phyloP scores from a whole-genome alignment of 2,797 vertebrate genomes.

The Liasis olivaceus region DNA sequence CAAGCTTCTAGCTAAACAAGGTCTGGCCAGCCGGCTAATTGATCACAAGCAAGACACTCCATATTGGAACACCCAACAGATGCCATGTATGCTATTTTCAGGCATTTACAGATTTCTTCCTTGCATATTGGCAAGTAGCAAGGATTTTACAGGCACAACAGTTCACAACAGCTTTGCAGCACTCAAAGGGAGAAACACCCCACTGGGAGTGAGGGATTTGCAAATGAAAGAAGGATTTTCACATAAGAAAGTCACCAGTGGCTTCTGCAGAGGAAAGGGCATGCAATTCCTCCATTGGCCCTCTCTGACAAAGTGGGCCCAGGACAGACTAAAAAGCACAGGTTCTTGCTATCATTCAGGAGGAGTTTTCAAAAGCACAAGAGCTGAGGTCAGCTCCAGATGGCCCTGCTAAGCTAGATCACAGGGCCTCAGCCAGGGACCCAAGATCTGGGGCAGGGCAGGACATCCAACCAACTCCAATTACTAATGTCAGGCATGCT shows the following conservation, averaged over 20 bases:
- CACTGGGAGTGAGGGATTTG: not conserved
- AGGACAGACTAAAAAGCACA: not conserved
- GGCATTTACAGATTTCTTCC: not conserved
- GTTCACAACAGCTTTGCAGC: not conserved
- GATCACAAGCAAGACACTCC: not conserved
- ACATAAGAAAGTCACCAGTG: not conserved
- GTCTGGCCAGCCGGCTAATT: conserved; percentile 11
- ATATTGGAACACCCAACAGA: not conserved
- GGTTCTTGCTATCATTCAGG: not conserved
- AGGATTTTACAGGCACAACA: conserved; percentile 12
- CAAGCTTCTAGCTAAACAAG: conserved; percentile 2
- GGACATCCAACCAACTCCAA: not conserved
- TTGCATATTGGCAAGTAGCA: not conserved
- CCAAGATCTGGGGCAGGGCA: not conserved
- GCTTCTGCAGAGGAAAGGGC: not conserved
- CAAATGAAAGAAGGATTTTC: not conserved
- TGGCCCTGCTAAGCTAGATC: not conserved
- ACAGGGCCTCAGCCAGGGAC: not conserved
- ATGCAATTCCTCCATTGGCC: not conserved
- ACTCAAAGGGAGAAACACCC: not conserved
- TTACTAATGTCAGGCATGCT: not conserved
- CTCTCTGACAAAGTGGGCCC: not conserved
- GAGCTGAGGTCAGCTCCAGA: not conserved
- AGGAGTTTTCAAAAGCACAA: too few relatives aligned
- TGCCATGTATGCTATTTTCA: not conserved